phyloP scores from a whole-genome alignment of 1,140 invertebrate genomes.

The Eriocheir sinensis region DNA sequence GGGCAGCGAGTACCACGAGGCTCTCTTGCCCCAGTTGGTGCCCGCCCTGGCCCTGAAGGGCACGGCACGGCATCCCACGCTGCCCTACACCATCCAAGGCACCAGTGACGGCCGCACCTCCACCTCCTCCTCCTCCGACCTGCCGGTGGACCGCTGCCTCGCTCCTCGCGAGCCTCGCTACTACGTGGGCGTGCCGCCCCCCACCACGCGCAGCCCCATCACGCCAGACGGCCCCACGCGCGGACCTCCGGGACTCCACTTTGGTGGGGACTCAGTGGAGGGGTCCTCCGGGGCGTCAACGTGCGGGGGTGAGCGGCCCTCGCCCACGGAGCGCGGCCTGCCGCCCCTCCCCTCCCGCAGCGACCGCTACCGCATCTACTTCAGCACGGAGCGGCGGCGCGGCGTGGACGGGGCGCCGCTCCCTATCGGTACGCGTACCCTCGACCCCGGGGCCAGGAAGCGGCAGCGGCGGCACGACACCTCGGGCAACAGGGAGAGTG shows the following conservation, averaged over 20 bases:
- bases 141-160: constrained; percentile 66
- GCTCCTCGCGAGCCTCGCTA: constrained; percentile 71
- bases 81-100: constrained; percentile 74
- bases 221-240: constrained; percentile 61
- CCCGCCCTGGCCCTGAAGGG: constrained; percentile 34
- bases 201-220: constrained; percentile 61
- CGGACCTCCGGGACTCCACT: constrained; percentile 44
- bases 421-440: constrained; percentile 44
- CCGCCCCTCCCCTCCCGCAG: constrained; percentile 74
- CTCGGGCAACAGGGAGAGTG: constrained; percentile 51
- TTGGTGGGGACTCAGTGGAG: constrained; percentile 58
- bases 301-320: constrained; percentile 55
- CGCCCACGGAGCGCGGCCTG: constrained; percentile 55
- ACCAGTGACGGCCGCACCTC: constrained; percentile 75
- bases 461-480: constrained; percentile 67
- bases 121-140: constrained; percentile 71
- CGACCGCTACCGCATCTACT: constrained; percentile 76
- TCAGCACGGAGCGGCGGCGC: constrained; percentile 73
- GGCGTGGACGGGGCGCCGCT: constrained; percentile 61
- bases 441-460: constrained; percentile 63
- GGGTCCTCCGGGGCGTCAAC: constrained; percentile 70
- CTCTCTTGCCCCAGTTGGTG: constrained; percentile 61
- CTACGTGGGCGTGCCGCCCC: constrained; percentile 73
- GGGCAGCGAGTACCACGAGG: constrained; percentile 71
- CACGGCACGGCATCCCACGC: constrained; percentile 37